Conservation (phyloP, 1,140 invertebrate species). For the Hetaerina americana region DNA sequence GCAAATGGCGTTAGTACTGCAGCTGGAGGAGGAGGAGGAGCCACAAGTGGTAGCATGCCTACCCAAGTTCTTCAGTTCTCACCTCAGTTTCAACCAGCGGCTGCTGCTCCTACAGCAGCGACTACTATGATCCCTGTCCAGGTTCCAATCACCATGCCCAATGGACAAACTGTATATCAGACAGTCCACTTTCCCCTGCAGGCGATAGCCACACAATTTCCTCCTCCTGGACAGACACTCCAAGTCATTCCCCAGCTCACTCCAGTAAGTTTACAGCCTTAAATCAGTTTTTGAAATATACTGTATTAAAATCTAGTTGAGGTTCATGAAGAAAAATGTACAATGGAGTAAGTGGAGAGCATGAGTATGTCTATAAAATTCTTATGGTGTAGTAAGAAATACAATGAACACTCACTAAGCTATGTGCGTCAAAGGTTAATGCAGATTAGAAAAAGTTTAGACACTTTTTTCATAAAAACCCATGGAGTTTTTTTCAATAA, state of each 20-base stretch:
- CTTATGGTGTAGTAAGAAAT: too few relatives aligned
- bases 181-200: constrained; percentile 84
- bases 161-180: constrained; percentile 86
- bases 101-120: neutral
- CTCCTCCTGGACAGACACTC: constrained; percentile 36
- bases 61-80: constrained; percentile 56
- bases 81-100: neutral
- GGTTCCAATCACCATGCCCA: constrained; percentile 75
- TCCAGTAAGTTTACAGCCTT: constrained; percentile 20
- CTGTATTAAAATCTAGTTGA: too few relatives aligned
- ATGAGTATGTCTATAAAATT: too few relatives aligned
- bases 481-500: too few relatives aligned
- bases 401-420: too few relatives aligned
- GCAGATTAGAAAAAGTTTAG: too few relatives aligned
- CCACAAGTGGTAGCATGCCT: constrained; percentile 38
- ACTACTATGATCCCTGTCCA: constrained; percentile 70
- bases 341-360: too few relatives aligned
- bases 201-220: constrained; percentile 43
- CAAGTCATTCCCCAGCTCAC: constrained; percentile 56
- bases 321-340: too few relatives aligned
- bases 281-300: too few relatives aligned
- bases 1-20: neutral
- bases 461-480: too few relatives aligned
- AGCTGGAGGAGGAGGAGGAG: constrained; percentile 68
- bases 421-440: too few relatives aligned